Evolutionary conservation across 37 sponge, comb jelly and placozoan genomes (phyloP).

Genomic region (Mnemiopsis leidyi): DNA sequence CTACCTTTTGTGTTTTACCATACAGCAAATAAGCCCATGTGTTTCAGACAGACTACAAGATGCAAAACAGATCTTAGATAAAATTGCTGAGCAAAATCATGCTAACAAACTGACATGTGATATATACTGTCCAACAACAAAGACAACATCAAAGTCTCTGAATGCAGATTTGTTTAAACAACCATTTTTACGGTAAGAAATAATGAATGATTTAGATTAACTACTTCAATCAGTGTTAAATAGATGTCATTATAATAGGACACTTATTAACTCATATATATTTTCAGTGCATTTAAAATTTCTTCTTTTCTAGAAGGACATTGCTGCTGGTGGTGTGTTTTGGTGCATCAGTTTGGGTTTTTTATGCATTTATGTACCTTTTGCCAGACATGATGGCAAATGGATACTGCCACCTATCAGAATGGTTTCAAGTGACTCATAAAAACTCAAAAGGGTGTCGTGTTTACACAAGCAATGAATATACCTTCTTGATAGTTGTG

Average conservation of each 20-base stretch:
- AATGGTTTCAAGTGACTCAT: neutral
- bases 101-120: neutral
- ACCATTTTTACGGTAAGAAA: neutral
- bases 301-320: neutral
- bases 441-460: neutral
- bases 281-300: too few species aligned
- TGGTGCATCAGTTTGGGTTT: neutral
- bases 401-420: conserved; percentile 3
- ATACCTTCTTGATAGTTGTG: neutral
- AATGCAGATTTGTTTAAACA: neutral
- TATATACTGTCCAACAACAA: neutral
- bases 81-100: neutral
- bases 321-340: neutral
- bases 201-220: too few species aligned
- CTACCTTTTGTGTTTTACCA: too few species aligned
- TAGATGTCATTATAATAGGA: too few species aligned
- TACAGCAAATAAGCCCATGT: too few species aligned
- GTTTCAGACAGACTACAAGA: neutral
- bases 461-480: neutral
- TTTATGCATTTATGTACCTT: conserved; percentile 6
- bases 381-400: conserved; percentile 25
- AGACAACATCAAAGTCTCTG: neutral
- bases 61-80: neutral
- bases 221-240: too few species aligned
- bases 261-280: too few species aligned